Conservation (phyloP, 2,113 vertebrate genomes). For the Capreolus pygargus region DNA sequence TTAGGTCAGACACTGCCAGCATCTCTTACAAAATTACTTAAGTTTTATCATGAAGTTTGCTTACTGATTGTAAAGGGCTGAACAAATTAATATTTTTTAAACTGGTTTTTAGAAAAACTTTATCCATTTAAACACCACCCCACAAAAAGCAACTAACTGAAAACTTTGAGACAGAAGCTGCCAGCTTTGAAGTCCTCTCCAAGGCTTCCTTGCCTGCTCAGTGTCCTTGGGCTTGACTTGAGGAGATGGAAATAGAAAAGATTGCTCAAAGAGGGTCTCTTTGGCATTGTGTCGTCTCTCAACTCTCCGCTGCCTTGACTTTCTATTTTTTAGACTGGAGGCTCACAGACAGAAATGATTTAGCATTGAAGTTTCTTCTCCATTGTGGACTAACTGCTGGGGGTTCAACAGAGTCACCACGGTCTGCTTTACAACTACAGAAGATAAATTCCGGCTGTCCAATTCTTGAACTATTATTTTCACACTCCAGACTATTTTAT, state of each 20-base stretch:
- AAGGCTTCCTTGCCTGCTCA: neutral
- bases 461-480: neutral
- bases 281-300: neutral
- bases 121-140: neutral
- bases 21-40: neutral
- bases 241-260: neutral
- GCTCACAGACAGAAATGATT: neutral
- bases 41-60: neutral
- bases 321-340: neutral
- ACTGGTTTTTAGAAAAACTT: neutral
- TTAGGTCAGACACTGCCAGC: neutral
- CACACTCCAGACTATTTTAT: neutral
- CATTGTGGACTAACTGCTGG: neutral
- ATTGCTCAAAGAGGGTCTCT: neutral
- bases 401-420: neutral
- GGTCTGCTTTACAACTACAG: neutral
- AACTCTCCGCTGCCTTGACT: neutral
- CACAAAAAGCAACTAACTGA: neutral
- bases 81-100: constrained; percentile 24
- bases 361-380: neutral
- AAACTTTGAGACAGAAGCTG: neutral
- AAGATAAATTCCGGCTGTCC: neutral
- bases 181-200: neutral
- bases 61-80: neutral
- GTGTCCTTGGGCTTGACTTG: neutral